Base-by-base conservation (phyloP, 2,113 vertebrate genomes). In the Anguilla japonica region DNA sequence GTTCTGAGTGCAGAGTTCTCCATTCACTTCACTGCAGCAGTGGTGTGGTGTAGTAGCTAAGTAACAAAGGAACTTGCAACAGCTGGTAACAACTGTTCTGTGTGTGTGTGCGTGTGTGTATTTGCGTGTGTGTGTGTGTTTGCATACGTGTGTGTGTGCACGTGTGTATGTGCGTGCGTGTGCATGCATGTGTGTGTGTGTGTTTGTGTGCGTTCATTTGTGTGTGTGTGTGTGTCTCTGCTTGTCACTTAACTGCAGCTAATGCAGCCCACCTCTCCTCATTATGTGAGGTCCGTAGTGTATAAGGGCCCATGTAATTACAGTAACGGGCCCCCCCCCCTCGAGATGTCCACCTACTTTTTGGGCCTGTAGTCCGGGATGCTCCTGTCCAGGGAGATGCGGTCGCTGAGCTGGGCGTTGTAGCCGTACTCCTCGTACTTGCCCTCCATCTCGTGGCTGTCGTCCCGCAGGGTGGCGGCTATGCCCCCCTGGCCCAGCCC, bases 291-390 rank as follows among this genome's bases (percentile, higher is more conserved):
- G 43, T 46, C 5, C 8, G 43, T 46, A 53, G 9, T 53, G 8
- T 53, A 11, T 53, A 53, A 53, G 50, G 7, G 13, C 50, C 50
- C 0, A 20, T 22, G 60, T 14, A 22, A n/a, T n/a, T 8, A 8
- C 63, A 71, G 63, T 71, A n/a, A 56, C 26, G 22, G 43, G 8
- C 71, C 71, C n/a, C 75, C n/a, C n/a, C n/a, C n/a, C n/a, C n/a
- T n/a, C 3, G 9, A 40, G 9, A 7, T 41, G 39, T 20, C 41
- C 7, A 96, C 96, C 94, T 96, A 99, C 98, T 97, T 98, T 94
- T 97, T 97, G 13, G 98, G 98, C 92, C 98, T 96, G 94, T 99
- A 99, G 95, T 99, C 98, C 0, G 98, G 98, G 91, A 99, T 99
- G 89, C 95, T 97, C 83, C 98, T 95, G 94, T 99, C 98, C 92